Evolutionary conservation across 2,888 invertebrate species (phyloP).

Genomic region (Trilocha varians): DNA sequence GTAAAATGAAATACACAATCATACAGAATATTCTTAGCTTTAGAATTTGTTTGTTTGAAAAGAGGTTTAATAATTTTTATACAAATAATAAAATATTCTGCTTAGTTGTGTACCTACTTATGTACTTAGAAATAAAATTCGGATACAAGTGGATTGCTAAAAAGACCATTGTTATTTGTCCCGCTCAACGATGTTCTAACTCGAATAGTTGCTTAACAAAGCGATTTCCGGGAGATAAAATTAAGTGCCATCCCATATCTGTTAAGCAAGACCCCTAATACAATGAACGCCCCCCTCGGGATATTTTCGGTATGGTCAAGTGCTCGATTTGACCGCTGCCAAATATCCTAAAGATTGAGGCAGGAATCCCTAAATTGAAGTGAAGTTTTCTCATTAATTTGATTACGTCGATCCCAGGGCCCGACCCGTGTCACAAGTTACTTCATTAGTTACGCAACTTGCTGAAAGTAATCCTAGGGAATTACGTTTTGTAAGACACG

Average conservation of each 20-base stretch:
- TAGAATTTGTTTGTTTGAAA: too few relatives aligned
- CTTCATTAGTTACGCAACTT: slow-evolving; percentile 71
- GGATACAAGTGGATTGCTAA: too few relatives aligned
- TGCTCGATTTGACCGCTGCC: slow-evolving; percentile 53
- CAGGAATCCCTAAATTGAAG: slow-evolving; percentile 67
- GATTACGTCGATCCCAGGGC: slow-evolving; percentile 69
- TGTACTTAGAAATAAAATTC: too few relatives aligned
- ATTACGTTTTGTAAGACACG: slow-evolving; percentile 65
- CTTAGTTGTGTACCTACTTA: too few relatives aligned
- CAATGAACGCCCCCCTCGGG: slow-evolving; percentile 30
- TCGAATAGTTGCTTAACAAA: background rate
- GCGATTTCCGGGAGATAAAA: background rate
- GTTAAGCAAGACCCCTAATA: background rate
- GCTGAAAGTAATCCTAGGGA: slow-evolving; percentile 64
- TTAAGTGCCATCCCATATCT: background rate
- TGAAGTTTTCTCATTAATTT: slow-evolving; percentile 73
- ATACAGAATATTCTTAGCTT: too few relatives aligned
- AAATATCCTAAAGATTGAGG: slow-evolving; percentile 66
- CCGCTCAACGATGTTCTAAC: background rate
- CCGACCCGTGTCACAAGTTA: slow-evolving; percentile 72
- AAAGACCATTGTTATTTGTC: background rate
- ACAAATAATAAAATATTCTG: too few relatives aligned
- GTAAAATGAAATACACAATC: too few relatives aligned
- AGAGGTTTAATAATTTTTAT: too few relatives aligned
- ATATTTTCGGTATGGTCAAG: slow-evolving; percentile 26